Conservation (phyloP, 2,113 vertebrate species). For the Danionella cerebrum region DNA sequence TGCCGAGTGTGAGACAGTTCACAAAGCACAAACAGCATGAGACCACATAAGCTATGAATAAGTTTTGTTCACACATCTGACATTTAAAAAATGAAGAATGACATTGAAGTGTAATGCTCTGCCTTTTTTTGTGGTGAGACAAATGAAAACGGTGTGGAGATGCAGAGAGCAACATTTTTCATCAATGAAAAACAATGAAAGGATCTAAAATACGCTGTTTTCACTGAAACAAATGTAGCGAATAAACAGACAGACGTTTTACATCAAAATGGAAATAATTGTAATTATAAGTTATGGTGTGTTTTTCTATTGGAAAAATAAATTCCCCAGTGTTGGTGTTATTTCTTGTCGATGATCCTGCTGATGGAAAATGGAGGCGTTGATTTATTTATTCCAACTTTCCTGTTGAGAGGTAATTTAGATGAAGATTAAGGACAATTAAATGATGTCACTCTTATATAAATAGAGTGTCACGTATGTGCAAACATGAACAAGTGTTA, state of each 20-base stretch:
- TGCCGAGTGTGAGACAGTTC: no score
- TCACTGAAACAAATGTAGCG: not conserved
- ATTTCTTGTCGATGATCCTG: conserved; percentile 43
- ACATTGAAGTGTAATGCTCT: no score
- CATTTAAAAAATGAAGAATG: no score
- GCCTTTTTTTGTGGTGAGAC: no score
- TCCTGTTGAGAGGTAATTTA: conserved; percentile 42
- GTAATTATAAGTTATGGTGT: not conserved
- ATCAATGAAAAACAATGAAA: no score
- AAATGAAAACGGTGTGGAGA: no score
- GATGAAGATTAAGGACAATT: not conserved
- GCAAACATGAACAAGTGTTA: not conserved
- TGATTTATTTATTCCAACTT: conserved; percentile 48
- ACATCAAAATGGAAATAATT: not conserved
- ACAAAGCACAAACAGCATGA: no score
- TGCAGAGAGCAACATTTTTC: no score
- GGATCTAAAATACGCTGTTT: not conserved
- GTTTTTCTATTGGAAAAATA: no score
- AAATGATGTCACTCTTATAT: not conserved
- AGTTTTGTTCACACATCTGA: no score
- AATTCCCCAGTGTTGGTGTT: not conserved
- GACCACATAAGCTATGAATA: no score
- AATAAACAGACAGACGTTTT: not conserved
- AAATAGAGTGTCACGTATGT: not conserved
- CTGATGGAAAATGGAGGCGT: conserved; percentile 53